phyloP scores from a whole-genome alignment of 1,140 invertebrate genomes.

The Frieseomelitta varia region DNA sequence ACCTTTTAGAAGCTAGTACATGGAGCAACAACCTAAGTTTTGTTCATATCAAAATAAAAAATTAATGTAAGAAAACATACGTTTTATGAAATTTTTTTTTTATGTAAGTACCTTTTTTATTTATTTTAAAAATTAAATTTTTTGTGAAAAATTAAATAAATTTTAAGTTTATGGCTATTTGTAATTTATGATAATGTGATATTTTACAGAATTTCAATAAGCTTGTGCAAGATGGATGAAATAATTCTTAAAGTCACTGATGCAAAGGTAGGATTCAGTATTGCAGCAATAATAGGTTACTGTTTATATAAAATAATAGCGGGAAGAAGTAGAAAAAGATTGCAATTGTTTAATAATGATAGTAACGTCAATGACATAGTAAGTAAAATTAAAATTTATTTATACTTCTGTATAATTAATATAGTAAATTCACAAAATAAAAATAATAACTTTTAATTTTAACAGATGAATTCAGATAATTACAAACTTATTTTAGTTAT shows the following conservation, averaged over 20 bases:
- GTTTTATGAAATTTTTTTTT: neutral
- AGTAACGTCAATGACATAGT: slow-evolving; percentile 5
- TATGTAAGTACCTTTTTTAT: neutral
- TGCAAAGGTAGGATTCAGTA: slow-evolving; percentile 40
- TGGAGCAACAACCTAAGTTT: neutral
- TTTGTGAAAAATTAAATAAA: neutral
- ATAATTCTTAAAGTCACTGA: slow-evolving; percentile 29
- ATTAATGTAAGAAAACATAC: neutral
- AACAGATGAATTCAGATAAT: slow-evolving; percentile 66
- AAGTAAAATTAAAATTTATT: slow-evolving; percentile 17
- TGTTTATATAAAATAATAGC: slow-evolving; percentile 55
- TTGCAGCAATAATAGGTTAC: slow-evolving; percentile 50
- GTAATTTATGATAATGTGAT: neutral
- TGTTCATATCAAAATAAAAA: neutral
- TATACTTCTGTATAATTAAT: neutral
- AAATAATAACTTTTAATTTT: slow-evolving; percentile 1
- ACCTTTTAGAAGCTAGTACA: neutral
- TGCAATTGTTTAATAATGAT: slow-evolving; percentile 11
- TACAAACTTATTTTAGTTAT: slow-evolving; percentile 94
- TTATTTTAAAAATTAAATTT: neutral
- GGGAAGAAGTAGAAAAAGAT: slow-evolving; percentile 8
- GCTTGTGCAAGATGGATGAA: slow-evolving; percentile 27
- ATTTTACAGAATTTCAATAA: slow-evolving; percentile 13
- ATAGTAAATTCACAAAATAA: neutral
- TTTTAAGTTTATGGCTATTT: neutral